Conservation (phyloP, 1,140 invertebrate species). For the Drosophila bocqueti region DNA sequence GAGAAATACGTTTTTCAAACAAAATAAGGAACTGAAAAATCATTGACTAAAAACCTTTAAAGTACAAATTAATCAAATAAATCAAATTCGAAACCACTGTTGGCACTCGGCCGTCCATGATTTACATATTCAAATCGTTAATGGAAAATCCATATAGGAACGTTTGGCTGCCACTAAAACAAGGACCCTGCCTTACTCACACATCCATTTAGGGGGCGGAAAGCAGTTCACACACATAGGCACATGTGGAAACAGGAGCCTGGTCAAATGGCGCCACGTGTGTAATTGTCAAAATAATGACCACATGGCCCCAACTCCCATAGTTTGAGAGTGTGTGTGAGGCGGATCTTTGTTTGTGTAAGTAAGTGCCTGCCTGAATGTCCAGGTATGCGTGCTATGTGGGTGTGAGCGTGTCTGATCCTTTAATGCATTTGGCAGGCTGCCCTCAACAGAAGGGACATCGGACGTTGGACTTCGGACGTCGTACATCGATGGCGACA, state of each 20-base stretch:
- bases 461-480: neutral
- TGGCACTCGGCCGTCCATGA: constrained; percentile 33
- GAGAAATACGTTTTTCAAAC: too few relatives aligned
- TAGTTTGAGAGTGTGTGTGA: constrained; percentile 11
- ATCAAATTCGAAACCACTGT: constrained; percentile 21
- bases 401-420: constrained; percentile 74
- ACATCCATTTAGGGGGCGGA: constrained; percentile 14
- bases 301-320: constrained; percentile 47
- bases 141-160: constrained; percentile 80
- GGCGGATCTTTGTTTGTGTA: constrained; percentile 73
- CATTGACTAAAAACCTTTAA: neutral
- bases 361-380: constrained; percentile 68
- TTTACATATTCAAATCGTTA: constrained; percentile 84
- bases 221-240: neutral
- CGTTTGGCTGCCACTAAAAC: constrained; percentile 55
- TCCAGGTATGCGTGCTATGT: constrained; percentile 54
- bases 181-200: constrained; percentile 32
- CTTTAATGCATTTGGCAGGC: constrained; percentile 82
- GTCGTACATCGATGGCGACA: constrained; percentile 40
- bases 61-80: neutral
- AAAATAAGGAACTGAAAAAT: neutral
- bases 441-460: constrained; percentile 59
- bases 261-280: constrained; percentile 74
- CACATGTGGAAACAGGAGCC: constrained; percentile 15
- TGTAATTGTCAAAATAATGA: constrained; percentile 84